Base-by-base conservation (phyloP, 2,113 vertebrate genomes). In the Mustela lutreola region DNA sequence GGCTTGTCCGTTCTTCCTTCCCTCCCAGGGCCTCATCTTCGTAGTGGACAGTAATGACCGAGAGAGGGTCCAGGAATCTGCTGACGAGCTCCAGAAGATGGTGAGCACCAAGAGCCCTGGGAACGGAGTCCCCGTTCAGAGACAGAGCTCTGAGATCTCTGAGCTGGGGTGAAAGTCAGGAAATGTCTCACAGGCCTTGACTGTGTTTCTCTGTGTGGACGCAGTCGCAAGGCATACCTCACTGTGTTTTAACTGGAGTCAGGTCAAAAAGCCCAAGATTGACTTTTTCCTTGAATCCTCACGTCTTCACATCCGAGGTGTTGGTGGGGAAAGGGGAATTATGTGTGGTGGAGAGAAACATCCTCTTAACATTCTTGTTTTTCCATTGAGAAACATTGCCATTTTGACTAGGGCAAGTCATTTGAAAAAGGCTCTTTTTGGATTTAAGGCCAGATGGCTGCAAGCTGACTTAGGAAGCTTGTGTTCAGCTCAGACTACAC, bases 31-130 rank as follows among this genome's bases (percentile, higher is more conserved):
- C 87, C 99, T 99, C 93, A 99, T 99, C 98, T 99, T 99, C 58
- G 99, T 99, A 95, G 99, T 99, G 97, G 99, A 99, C 98, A 99
- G 99, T 97, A 99, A 99, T 3, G 99, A 99, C 98, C 98, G 99
- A 70, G 99, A 99, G 97, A 98, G 99, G 94, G 99, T 99, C 92
- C 98, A 99, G 22, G 99, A 99, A 95, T 99, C 99, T 65, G 98
- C 99, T 1, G 99, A 99, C 0, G 99, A 99, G 94, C 99, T 99
- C 50, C 98, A 99, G 93, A 99, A 99, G 98, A 99, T 99, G 99
- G 99, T 99, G 95, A 53, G 99, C n/a, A 87, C 28, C 71, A 63
- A 28, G 15, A 62, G 33, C 50, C 39, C 65, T 39, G 50, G 62
- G 42, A 65, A 63, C 70, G 22, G 78, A 80, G 82, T 60, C 71